Base-by-base conservation (phyloP, 2,797 vertebrate genomes). In the Synanceia verrucosa region DNA sequence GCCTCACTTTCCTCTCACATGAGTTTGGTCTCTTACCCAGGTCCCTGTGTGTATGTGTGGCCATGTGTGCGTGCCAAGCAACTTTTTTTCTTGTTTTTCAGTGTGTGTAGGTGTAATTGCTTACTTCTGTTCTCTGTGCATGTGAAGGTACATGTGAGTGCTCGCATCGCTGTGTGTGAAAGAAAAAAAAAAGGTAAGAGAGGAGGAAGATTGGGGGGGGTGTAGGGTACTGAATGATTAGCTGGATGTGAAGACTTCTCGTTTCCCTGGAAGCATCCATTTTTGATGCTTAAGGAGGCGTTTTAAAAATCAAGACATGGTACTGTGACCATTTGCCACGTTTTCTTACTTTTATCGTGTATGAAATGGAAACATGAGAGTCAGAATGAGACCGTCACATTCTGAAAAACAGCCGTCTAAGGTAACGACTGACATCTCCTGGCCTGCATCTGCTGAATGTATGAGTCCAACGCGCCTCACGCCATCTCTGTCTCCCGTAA, bases 1-100 rank as follows among this genome's bases (percentile, higher is more conserved):
- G 92, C 92, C 92, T 92, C 92, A 81, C 87, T 84, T 81, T 87
- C 66, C 82, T 86, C 88, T 86, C 62, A 72, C 74, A 74, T 86
- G 76, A 70, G 67, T 81, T 84, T 80, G 72, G 71, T 83, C 76
- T 87, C 65, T 78, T 72, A 68, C 70, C 74, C 77, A 60, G 67
- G 77, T 82, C 74, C 31, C 67, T 60, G 73, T 73, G 77, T 79
- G 72, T 76, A 52, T 73, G 59, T 73, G 72, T 66, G 76, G 70
- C 46, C 19, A 14, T 68, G 52, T 73, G 78, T 59, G 73, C 12
- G 60, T 79, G 68, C 65, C 24, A 47, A 73, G 33, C 13, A 69
- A 47, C 55, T 50, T 21, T 19, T 36, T 33, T 39, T 29, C 72
- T 57, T 78, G 70, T 76, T 82, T 75, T 7, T 11, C 7, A 29